Percentiles rank a stretch among this genome's conserved stretches.
phyloP scores from a whole-genome alignment of 2,113 vertebrate genomes.

The Mirza zaza region DNA sequence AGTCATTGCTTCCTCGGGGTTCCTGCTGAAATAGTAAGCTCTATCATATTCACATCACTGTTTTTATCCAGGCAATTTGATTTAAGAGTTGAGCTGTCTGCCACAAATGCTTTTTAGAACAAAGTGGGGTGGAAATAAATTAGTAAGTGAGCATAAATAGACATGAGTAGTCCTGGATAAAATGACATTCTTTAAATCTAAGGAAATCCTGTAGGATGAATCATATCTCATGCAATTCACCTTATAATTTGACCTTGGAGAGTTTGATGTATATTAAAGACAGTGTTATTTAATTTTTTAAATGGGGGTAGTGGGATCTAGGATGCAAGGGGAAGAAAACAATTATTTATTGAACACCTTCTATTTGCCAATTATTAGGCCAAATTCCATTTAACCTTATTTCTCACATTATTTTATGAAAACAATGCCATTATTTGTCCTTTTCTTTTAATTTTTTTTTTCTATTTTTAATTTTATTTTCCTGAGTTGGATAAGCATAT shows the following conservation, averaged over 20 bases:
- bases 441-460: not conserved
- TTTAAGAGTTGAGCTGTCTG: not conserved
- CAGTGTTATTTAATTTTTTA: not conserved
- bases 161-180: not conserved
- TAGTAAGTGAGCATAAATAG: conserved; percentile 1
- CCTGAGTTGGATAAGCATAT: not conserved
- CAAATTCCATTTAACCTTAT: not conserved
- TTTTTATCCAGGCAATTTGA: not conserved
- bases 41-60: not conserved
- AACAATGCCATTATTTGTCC: not conserved
- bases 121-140: conserved; percentile 23
- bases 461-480: too few relatives aligned
- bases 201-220: not conserved
- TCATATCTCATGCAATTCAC: not conserved
- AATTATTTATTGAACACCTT: not conserved
- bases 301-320: not conserved
- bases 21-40: not conserved
- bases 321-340: not conserved
- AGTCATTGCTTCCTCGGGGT: not conserved
- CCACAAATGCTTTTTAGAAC: conserved; percentile 7
- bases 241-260: not conserved
- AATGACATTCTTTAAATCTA: conserved; percentile 29
- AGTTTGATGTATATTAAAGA: not conserved
- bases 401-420: not conserved
- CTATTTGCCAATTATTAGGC: not conserved